phyloP scores from a whole-genome alignment of 2,797 vertebrate species.

The Malacoraja senta region DNA sequence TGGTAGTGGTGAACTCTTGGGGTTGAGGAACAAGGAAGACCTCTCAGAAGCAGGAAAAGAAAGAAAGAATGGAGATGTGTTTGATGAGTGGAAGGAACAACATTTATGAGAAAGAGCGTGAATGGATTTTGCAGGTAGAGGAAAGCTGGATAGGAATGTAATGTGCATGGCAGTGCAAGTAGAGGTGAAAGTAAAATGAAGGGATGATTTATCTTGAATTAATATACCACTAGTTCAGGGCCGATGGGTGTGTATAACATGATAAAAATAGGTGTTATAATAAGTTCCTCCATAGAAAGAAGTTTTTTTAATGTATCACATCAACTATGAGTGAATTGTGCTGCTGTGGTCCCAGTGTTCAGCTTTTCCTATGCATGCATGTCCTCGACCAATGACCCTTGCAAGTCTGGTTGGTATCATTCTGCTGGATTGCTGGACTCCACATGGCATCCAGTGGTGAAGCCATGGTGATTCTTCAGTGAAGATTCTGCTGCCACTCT shows the following conservation, averaged over 20 bases:
- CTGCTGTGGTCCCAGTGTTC: too few species aligned
- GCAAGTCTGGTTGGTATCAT: too few species aligned
- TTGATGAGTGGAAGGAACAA: not conserved
- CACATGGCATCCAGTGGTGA: too few species aligned
- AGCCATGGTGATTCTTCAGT: too few species aligned
- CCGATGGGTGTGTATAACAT: not conserved
- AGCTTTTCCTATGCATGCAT: too few species aligned
- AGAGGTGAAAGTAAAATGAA: not conserved
- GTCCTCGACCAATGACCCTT: too few species aligned
- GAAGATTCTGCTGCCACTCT: too few species aligned
- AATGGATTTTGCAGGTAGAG: not conserved
- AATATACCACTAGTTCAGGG: not conserved
- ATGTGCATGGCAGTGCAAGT: not conserved
- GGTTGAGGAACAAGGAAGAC: too few species aligned
- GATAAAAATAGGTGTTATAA: not conserved
- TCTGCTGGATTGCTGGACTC: too few species aligned
- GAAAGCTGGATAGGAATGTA: not conserved
- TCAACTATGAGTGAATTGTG: not conserved
- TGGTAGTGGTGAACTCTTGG: too few species aligned
- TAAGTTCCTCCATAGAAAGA: not conserved
- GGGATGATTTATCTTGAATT: not conserved
- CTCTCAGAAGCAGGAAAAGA: too few species aligned
- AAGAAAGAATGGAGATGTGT: not conserved
- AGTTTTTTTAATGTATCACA: not conserved
- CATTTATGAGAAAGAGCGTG: not conserved